Percentiles rank a stretch among this genome's conserved stretches.
Conservation (phyloP, 2,113 vertebrate species). For the Rutilus rutilus region DNA sequence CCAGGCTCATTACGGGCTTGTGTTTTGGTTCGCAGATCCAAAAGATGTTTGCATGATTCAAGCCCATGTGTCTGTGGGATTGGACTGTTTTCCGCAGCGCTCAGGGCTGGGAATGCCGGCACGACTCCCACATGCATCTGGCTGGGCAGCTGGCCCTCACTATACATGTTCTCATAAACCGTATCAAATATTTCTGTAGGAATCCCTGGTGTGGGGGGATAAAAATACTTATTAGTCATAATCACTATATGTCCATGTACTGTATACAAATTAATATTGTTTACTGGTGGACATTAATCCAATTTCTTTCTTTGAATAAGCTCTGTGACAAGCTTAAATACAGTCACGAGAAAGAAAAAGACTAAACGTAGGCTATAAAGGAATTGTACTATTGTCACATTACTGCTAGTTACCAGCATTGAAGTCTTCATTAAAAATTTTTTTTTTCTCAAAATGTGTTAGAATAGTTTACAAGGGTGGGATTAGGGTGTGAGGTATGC, state of each 20-base stretch:
- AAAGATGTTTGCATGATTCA: slow-evolving; percentile 61
- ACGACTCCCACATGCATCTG: slow-evolving; percentile 58
- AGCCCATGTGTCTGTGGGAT: slow-evolving; percentile 36
- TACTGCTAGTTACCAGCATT: neutral
- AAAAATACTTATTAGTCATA: neutral
- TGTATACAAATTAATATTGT: neutral
- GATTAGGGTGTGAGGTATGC: too few species aligned
- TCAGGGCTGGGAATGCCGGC: slow-evolving; percentile 47
- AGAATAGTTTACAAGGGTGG: neutral
- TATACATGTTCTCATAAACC: slow-evolving; percentile 73
- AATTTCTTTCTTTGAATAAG: neutral
- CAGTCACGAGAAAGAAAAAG: neutral
- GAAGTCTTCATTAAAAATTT: neutral
- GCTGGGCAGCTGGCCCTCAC: slow-evolving; percentile 82
- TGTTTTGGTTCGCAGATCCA: slow-evolving; percentile 47
- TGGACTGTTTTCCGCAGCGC: slow-evolving; percentile 18
- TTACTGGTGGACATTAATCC: neutral
- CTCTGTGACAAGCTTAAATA: neutral
- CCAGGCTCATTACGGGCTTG: slow-evolving; percentile 37
- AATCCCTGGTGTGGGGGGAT: neutral
- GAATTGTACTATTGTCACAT: neutral
- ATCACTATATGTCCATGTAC: neutral
- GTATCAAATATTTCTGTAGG: slow-evolving; percentile 68
- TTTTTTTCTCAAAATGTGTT: neutral
- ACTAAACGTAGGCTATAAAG: neutral